Percentiles rank a stretch among this genome's conserved stretches.
Evolutionary conservation across 37 sponge, comb jelly and placozoan species (phyloP).

Genomic region (Bolinopsis microptera): DNA sequence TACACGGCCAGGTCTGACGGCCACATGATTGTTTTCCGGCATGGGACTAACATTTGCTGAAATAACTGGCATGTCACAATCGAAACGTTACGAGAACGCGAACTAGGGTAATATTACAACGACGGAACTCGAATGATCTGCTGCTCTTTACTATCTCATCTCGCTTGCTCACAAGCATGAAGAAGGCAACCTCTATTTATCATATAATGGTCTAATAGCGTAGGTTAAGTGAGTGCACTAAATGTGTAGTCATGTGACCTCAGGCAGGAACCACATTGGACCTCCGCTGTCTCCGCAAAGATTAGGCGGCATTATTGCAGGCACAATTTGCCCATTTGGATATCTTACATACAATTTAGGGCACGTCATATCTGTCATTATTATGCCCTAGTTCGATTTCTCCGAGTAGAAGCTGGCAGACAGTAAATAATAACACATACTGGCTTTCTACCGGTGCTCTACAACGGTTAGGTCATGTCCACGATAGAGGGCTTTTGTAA

Average conservation of each 20-base stretch:
- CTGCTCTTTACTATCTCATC: background rate
- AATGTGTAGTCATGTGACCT: background rate
- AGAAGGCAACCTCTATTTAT: background rate
- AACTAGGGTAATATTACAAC: background rate
- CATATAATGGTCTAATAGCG: background rate
- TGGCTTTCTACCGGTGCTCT: too few relatives aligned
- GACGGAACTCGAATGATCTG: background rate
- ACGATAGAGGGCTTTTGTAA: too few relatives aligned
- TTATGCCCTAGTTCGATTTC: background rate
- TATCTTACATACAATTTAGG: background rate
- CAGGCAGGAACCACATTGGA: background rate
- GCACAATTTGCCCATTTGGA: background rate
- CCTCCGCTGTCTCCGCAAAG: background rate
- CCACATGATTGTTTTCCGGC: background rate
- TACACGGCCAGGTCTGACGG: background rate
- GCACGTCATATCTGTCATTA: background rate
- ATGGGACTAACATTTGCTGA: background rate
- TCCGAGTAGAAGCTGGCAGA: background rate
- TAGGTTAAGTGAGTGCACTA: background rate
- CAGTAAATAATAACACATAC: background rate
- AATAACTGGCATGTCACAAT: background rate
- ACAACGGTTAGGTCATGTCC: too few relatives aligned
- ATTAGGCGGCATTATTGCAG: background rate
- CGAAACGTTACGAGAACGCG: background rate
- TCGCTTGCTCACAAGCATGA: background rate